These are phyloP conservation scores for Athrips mouffetella DNA, from an alignment of 2,888 invertebrate species.

Conservation along the genomic window DNA sequence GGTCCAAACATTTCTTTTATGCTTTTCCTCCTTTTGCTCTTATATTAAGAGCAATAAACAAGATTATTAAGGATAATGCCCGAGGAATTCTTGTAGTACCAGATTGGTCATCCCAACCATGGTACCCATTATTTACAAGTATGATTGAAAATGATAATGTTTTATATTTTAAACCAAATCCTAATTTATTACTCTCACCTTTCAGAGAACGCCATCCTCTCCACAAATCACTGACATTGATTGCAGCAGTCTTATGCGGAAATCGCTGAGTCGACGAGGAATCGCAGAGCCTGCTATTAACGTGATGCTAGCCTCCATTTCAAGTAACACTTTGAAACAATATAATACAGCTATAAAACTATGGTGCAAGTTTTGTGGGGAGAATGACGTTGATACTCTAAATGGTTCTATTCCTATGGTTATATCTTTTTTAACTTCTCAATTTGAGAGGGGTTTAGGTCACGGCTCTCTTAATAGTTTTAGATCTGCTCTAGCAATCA, in stretches of 20 bases:
- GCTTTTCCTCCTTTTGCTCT: slow-evolving; percentile 18
- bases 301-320: background rate
- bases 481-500: background rate
- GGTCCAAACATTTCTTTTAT: slow-evolving; percentile 13
- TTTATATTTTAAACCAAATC: background rate
- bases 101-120: slow-evolving; percentile 16
- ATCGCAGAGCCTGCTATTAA: background rate
- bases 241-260: slow-evolving; percentile 3
- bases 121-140: slow-evolving; percentile 4
- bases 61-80: slow-evolving; percentile 17
- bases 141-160: background rate
- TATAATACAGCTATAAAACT: background rate
- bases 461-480: slow-evolving; percentile 2
- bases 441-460: background rate
- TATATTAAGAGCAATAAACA: slow-evolving; percentile 13
- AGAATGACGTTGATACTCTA: background rate
- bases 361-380: slow-evolving; percentile 7
- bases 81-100: slow-evolving; percentile 17
- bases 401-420: background rate
- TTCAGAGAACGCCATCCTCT: background rate
- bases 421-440: background rate
- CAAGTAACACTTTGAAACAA: background rate
- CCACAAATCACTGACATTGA: background rate
- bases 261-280: background rate
- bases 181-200: background rate